phyloP scores from a whole-genome alignment of 2,888 invertebrate species.

The Ditylenchus weischeri region DNA sequence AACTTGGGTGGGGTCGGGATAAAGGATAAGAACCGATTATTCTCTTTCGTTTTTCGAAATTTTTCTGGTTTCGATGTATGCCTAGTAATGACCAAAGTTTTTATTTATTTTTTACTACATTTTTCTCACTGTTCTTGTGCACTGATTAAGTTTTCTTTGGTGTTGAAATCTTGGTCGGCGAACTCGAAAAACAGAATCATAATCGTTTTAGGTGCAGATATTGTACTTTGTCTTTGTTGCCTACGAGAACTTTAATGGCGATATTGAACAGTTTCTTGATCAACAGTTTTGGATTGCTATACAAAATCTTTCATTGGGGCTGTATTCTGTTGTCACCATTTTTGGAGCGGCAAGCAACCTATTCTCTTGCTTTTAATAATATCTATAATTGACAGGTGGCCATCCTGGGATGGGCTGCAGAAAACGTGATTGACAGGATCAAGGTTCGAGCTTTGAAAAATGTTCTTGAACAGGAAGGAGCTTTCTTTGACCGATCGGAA shows the following conservation, averaged over 20 bases:
- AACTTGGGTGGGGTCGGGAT: too few species aligned
- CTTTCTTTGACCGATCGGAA: constrained; percentile 61
- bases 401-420: constrained; percentile 14
- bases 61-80: too few species aligned
- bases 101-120: too few species aligned
- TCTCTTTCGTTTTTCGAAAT: too few species aligned
- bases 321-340: constrained; percentile 19
- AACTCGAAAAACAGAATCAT: too few species aligned
- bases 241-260: constrained; percentile 39
- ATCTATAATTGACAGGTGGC: constrained; percentile 13
- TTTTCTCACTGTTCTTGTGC: too few species aligned
- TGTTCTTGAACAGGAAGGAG: constrained; percentile 61
- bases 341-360: constrained; percentile 12
- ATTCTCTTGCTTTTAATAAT: neutral
- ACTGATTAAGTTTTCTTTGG: too few species aligned
- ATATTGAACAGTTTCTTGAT: constrained; percentile 28
- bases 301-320: constrained; percentile 13
- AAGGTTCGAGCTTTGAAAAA: constrained; percentile 32
- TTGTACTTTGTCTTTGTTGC: constrained; percentile 35
- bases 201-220: neutral
- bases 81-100: too few species aligned
- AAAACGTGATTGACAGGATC: constrained; percentile 38
- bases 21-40: too few species aligned
- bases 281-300: constrained; percentile 4
- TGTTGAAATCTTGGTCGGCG: too few species aligned